These are phyloP conservation scores for Tenthredo amoena DNA, from an alignment of 2,888 invertebrate genomes.

Conservation along the genomic window DNA sequence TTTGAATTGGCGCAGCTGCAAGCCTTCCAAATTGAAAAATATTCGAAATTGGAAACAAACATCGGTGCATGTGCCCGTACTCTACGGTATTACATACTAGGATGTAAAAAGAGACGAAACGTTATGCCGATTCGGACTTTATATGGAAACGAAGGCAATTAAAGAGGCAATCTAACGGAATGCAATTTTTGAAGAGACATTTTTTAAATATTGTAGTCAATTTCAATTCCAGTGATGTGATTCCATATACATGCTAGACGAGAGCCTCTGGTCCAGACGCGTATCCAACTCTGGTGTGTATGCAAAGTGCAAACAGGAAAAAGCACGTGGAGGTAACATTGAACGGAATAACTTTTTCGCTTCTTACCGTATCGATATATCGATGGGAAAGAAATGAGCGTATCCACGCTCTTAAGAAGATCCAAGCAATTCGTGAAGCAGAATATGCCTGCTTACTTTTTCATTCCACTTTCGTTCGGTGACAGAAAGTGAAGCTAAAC, in stretches of 20 bases:
- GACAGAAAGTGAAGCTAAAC: constrained; percentile 11
- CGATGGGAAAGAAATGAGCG: not conserved
- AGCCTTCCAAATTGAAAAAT: not conserved
- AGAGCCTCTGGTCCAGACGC: constrained; percentile 16
- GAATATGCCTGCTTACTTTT: not conserved
- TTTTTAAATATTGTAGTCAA: not conserved
- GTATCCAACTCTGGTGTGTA: not conserved
- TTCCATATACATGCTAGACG: not conserved
- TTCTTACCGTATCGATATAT: constrained; percentile 9
- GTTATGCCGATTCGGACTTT: not conserved
- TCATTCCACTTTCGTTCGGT: not conserved
- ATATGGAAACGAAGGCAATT: not conserved
- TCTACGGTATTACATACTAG: too few species aligned
- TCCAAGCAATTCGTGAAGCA: not conserved
- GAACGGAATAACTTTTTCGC: not conserved
- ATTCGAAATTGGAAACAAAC: not conserved
- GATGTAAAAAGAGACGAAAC: not conserved
- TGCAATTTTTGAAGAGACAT: not conserved
- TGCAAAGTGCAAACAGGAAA: not conserved
- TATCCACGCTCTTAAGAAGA: not conserved
- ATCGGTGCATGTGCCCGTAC: not conserved
- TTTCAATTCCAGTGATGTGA: not conserved
- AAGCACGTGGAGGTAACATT: not conserved
- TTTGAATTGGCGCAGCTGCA: not conserved
- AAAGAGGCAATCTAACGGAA: constrained; percentile 5